phyloP scores from a whole-genome alignment of 2,797 vertebrate species.

The Gephyroberyx darwinii region DNA sequence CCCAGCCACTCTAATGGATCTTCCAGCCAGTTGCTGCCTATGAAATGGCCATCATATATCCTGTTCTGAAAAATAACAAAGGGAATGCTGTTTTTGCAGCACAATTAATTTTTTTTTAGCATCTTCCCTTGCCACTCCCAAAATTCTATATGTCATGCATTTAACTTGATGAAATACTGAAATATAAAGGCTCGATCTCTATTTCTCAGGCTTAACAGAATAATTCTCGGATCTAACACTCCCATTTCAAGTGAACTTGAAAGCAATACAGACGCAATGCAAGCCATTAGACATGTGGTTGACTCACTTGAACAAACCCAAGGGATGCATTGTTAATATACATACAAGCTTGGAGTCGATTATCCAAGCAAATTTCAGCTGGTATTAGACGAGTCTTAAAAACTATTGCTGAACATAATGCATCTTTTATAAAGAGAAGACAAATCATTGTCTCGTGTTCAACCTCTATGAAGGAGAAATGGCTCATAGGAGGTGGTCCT shows the following conservation, averaged over 20 bases:
- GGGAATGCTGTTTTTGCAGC: constrained; percentile 61
- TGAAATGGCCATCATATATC: constrained; percentile 2
- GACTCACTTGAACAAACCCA: constrained; percentile 62
- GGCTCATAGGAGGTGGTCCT: constrained; percentile 18
- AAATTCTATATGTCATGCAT: constrained; percentile 54
- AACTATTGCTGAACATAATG: constrained; percentile 61
- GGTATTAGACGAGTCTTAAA: constrained; percentile 58
- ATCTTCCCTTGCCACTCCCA: constrained; percentile 49
- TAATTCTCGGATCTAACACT: constrained; percentile 65
- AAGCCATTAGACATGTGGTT: constrained; percentile 77
- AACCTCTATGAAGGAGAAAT: constrained; percentile 38
- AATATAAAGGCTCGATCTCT: constrained; percentile 63
- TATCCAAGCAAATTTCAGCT: constrained; percentile 50
- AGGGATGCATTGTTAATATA: constrained; percentile 61
- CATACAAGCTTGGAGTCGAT: constrained; percentile 54
- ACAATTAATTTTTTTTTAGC: constrained; percentile 63
- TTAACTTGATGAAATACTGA: constrained; percentile 55
- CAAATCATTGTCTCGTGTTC: constrained; percentile 68
- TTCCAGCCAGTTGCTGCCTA: constrained; percentile 7
- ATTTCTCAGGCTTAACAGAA: constrained; percentile 80
- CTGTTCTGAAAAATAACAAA: constrained; percentile 6
- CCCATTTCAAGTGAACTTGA: constrained; percentile 71
- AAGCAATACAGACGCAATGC: constrained; percentile 84
- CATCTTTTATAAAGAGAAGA: constrained; percentile 68
- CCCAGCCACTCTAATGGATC: constrained; percentile 2